Base-by-base conservation (phyloP, 2,888 invertebrate genomes). In the Meteorus colon region DNA sequence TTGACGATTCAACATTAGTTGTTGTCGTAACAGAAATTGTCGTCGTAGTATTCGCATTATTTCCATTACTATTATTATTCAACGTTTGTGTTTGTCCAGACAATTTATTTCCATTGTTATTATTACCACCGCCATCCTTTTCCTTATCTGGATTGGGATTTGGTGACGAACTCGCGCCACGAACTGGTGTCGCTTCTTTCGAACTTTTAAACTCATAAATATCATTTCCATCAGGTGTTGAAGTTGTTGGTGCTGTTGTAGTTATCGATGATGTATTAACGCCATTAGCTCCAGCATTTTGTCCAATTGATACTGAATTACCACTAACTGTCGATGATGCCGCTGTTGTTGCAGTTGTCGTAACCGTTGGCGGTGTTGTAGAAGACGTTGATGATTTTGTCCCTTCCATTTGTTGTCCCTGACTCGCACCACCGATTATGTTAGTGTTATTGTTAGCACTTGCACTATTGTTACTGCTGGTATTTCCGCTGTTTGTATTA, bases 151-250 rank as follows among this genome's bases (percentile, higher is more conserved):
- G 82, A 51, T 86, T 87, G n/a, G 87, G 87, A 81, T 90, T 91
- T 0, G 90, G 90, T n/a, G 90, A 90, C 0, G 90, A 85, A 73
- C 89, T 90, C n/a, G 87, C 81, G 10, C 88, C 88, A 63, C 88
- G 79, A 1, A 87, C 89, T 0, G 89, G 87, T 0, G 89, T 88
- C 24, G 90, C 88, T 73, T 92, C 92, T 81, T 92, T 92, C 65
- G 91, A 90, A 74, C 92, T 90, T 84, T 92, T 92, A 80, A 92
- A 92, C 81, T 92, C 93, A 83, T 92, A 92, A 1, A 92, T 90
- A 82, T 92, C 92, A 63, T 91, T 91, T 59, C 79, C 83, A 37
- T 90, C 90, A 4, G 82, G 6, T 19, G 55, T 41, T 6, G 55
- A 29, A 2, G 62, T 76, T 8, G 55, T 71, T 4, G 55, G 3